Percentiles rank a stretch among this genome's conserved stretches.
Conservation (phyloP, 2,888 invertebrate genomes). For the Dicycla oo region DNA sequence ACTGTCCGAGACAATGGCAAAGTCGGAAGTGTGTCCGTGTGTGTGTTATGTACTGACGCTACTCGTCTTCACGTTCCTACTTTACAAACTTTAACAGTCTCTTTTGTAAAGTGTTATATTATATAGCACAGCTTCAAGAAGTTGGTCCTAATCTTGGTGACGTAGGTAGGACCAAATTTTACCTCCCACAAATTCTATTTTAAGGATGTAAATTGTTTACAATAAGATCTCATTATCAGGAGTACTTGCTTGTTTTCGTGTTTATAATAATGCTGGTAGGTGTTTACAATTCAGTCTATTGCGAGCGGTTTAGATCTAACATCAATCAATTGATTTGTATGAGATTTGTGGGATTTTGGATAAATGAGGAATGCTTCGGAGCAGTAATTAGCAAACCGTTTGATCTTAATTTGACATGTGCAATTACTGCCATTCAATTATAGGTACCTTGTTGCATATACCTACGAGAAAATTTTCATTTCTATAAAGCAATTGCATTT, state of each 20-base stretch:
- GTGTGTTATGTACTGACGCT: too few relatives aligned
- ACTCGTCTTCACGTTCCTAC: too few relatives aligned
- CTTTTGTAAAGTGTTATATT: not conserved
- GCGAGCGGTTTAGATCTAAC: constrained; percentile 7
- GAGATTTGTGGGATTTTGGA: not conserved
- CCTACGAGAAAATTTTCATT: too few relatives aligned
- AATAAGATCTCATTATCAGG: not conserved
- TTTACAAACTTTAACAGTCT: too few relatives aligned
- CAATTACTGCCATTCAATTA: not conserved
- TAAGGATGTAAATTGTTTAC: not conserved
- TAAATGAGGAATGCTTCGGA: not conserved
- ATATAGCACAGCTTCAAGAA: not conserved
- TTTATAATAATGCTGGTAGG: constrained; percentile 1
- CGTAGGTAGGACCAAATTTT: not conserved
- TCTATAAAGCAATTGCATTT: too few relatives aligned
- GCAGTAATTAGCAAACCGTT: constrained; percentile 6
- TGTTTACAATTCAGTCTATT: constrained; percentile 35
- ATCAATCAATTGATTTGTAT: constrained; percentile 3
- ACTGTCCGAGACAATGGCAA: too few relatives aligned
- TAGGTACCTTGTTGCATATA: too few relatives aligned
- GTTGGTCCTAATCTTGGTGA: not conserved
- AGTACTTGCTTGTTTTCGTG: constrained; percentile 9
- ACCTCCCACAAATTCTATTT: not conserved
- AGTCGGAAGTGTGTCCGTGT: too few relatives aligned
- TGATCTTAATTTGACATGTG: constrained; percentile 27